A percentile compares a stretch with the other conserved stretches of the same genome.
phyloP scores from a whole-genome alignment of 2,113 vertebrate species.

The Trichomycterus rosablanca region DNA sequence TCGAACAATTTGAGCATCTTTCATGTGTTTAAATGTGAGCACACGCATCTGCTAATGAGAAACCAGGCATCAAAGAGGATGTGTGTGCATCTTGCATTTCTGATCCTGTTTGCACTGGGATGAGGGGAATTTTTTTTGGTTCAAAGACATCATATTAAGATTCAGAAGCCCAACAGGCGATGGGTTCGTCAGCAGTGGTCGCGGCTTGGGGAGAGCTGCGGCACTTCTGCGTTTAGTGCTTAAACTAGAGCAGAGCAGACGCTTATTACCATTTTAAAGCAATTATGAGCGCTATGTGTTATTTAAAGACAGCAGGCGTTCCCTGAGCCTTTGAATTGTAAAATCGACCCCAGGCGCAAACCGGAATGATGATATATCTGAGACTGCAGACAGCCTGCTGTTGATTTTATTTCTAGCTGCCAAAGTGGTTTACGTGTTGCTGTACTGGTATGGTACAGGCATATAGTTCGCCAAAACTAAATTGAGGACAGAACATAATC shows the following conservation, averaged over 20 bases:
- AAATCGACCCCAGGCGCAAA: constrained; percentile 40
- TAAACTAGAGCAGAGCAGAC: constrained; percentile 49
- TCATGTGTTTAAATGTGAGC: neutral
- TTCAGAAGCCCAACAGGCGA: constrained; percentile 52
- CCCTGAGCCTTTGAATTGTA: constrained; percentile 42
- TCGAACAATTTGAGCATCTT: neutral
- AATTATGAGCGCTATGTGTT: constrained; percentile 51
- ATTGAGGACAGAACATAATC: no score
- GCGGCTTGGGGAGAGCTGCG: constrained; percentile 42
- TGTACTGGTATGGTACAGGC: no score
- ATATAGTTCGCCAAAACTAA: no score
- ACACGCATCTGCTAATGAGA: neutral
- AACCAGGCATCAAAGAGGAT: constrained; percentile 59
- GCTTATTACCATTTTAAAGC: constrained; percentile 56
- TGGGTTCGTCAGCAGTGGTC: constrained; percentile 45
- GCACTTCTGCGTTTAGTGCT: constrained; percentile 53
- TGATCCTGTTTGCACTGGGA: constrained; percentile 41
- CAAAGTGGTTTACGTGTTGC: no score
- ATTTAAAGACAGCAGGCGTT: constrained; percentile 58
- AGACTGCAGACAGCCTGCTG: neutral
- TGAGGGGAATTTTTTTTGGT: constrained; percentile 60
- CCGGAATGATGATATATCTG: constrained; percentile 3
- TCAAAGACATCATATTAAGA: constrained; percentile 58
- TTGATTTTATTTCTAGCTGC: neutral
- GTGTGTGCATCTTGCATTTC: constrained; percentile 58